phyloP scores from a whole-genome alignment of 2,797 vertebrate species.

The Phalloptychus januarius region DNA sequence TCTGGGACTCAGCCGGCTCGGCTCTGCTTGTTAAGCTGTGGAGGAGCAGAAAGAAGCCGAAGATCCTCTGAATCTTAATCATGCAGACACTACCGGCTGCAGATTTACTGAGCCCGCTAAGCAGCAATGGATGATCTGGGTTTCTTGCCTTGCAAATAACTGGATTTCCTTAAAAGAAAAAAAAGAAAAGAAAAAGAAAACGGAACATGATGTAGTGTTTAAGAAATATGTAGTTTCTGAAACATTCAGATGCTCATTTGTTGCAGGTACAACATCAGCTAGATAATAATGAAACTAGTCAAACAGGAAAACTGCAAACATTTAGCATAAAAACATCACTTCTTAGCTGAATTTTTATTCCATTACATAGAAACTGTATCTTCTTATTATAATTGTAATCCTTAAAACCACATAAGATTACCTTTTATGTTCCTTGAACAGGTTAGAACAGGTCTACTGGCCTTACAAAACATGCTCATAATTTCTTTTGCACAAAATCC shows the following conservation, averaged over 20 bases:
- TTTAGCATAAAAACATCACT: neutral
- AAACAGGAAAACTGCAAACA: neutral
- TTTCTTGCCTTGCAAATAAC: neutral
- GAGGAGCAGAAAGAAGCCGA: conserved; percentile 3
- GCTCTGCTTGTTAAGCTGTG: conserved; percentile 15
- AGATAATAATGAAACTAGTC: neutral
- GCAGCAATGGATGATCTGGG: conserved; percentile 3
- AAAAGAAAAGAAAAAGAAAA: neutral
- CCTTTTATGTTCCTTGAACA: too few relatives aligned
- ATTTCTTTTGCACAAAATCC: too few relatives aligned
- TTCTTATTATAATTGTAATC: neutral
- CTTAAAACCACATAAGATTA: neutral
- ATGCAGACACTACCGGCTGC: neutral
- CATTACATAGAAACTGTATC: neutral
- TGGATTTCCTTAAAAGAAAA: neutral
- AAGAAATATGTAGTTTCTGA: neutral
- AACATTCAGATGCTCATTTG: neutral
- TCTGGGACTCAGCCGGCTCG: neutral
- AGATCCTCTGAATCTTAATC: conserved; percentile 19
- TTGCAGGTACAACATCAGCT: neutral
- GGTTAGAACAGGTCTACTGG: too few relatives aligned
- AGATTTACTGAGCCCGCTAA: neutral
- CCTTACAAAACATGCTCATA: too few relatives aligned
- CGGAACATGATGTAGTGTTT: neutral
- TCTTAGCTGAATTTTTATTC: neutral